These are phyloP conservation scores for Ennomos erosarius DNA, from an alignment of 2,888 invertebrate species.

Conservation along the genomic window DNA sequence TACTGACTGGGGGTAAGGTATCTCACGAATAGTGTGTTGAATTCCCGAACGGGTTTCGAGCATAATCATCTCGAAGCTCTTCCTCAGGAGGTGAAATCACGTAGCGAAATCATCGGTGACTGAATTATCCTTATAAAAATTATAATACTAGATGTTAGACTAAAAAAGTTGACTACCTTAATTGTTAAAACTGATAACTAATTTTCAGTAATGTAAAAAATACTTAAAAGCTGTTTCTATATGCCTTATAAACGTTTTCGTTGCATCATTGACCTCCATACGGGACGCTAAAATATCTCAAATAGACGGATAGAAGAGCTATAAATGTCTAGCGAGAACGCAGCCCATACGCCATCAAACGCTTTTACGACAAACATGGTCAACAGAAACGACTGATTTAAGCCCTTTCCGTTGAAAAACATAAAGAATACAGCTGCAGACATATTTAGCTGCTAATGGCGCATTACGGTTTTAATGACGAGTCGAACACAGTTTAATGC, in stretches of 20 bases:
- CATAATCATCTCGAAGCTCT: too few relatives aligned
- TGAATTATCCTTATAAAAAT: too few relatives aligned
- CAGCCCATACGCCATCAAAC: constrained; percentile 68
- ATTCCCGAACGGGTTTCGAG: too few relatives aligned
- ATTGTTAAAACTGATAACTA: too few relatives aligned
- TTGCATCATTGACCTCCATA: constrained; percentile 23
- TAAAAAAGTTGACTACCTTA: too few relatives aligned
- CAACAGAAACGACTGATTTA: constrained; percentile 75
- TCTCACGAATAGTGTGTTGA: too few relatives aligned
- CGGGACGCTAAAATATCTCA: constrained; percentile 37
- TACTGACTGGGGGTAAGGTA: too few relatives aligned
- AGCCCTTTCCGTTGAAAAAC: constrained; percentile 67
- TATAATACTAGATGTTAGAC: too few relatives aligned
- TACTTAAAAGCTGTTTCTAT: too few relatives aligned
- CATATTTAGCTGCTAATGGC: constrained; percentile 69
- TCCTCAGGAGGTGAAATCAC: too few relatives aligned
- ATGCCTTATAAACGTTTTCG: constrained; percentile 8
- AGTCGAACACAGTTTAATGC: constrained; percentile 29
- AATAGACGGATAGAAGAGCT: constrained; percentile 54
- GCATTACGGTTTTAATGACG: constrained; percentile 45
- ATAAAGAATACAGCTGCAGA: constrained; percentile 74
- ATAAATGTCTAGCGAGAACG: constrained; percentile 70
- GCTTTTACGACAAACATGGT: constrained; percentile 73
- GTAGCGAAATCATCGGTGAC: too few relatives aligned
- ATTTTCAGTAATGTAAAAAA: too few relatives aligned